Evolutionary conservation across 2,113 vertebrate genomes (phyloP).

Genomic region (Rhabdornis inornatus): DNA sequence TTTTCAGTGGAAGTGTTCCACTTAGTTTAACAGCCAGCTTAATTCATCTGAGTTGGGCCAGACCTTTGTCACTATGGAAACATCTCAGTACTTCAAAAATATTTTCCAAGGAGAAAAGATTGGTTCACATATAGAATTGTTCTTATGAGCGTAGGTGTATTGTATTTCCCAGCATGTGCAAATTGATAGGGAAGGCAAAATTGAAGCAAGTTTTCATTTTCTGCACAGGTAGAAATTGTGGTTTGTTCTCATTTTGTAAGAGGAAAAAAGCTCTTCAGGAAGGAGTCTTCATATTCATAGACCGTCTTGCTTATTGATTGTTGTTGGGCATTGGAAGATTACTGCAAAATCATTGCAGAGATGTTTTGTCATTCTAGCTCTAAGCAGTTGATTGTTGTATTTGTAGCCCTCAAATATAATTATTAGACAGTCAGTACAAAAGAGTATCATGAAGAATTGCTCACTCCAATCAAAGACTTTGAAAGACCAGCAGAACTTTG

Average conservation of each 20-base stretch:
- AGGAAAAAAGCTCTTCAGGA: not conserved
- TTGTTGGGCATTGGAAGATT: not conserved
- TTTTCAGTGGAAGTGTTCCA: not conserved
- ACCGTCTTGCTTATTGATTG: not conserved
- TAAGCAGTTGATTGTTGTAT: not conserved
- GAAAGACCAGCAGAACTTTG: not conserved
- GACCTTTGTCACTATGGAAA: conserved; percentile 46
- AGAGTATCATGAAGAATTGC: not conserved
- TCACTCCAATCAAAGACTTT: not conserved
- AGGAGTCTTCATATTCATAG: not conserved
- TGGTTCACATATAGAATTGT: not conserved
- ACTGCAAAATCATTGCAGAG: not conserved
- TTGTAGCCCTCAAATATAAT: not conserved
- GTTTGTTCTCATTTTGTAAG: not conserved
- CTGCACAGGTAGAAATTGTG: not conserved
- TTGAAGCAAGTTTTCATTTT: conserved; percentile 5
- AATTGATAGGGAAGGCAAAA: conserved; percentile 4
- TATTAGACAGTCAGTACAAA: not conserved
- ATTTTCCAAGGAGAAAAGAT: not conserved
- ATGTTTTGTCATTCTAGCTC: not conserved
- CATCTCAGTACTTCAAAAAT: not conserved
- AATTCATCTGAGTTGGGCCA: not conserved
- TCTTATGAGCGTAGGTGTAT: not conserved
- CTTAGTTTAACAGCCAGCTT: not conserved
- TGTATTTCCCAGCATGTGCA: conserved; percentile 14